Conservation (phyloP, 2,797 vertebrate genomes). For the Chrosomus eos region DNA sequence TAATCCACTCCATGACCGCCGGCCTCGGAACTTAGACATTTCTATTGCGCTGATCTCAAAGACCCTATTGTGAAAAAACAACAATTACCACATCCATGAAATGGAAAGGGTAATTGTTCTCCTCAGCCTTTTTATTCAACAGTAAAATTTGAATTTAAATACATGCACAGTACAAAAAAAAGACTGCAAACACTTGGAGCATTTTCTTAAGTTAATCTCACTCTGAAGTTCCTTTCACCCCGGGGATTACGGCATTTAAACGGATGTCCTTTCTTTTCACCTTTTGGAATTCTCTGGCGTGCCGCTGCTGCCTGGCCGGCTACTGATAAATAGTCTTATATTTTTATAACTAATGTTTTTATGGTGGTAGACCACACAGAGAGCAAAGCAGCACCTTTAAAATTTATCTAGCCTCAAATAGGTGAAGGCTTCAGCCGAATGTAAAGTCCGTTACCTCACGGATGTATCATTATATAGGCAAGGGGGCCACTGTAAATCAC, state of each 20-base stretch:
- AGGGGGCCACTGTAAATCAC: conserved; percentile 70
- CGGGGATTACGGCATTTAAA: conserved; percentile 12
- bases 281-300: conserved; percentile 43
- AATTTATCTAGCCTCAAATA: conserved; percentile 70
- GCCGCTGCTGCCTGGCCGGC: conserved; percentile 44
- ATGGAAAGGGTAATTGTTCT: conserved; percentile 33
- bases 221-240: conserved; percentile 26
- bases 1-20: background rate
- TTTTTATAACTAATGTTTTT: conserved; percentile 64
- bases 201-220: conserved; percentile 27
- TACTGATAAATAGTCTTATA: conserved; percentile 50
- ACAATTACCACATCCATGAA: conserved; percentile 29
- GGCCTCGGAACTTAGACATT: background rate
- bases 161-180: background rate
- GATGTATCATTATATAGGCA: conserved; percentile 69
- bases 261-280: conserved; percentile 16
- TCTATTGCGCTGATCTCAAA: background rate
- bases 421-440: conserved; percentile 69
- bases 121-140: conserved; percentile 49
- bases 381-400: conserved; percentile 59
- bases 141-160: conserved; percentile 9
- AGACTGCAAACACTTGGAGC: background rate
- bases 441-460: conserved; percentile 63
- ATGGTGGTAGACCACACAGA: conserved; percentile 46
- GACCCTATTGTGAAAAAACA: conserved; percentile 11